These are phyloP conservation scores for Myanophis thanlyinensis DNA, from an alignment of 2,113 vertebrate genomes.

Conservation along the genomic window DNA sequence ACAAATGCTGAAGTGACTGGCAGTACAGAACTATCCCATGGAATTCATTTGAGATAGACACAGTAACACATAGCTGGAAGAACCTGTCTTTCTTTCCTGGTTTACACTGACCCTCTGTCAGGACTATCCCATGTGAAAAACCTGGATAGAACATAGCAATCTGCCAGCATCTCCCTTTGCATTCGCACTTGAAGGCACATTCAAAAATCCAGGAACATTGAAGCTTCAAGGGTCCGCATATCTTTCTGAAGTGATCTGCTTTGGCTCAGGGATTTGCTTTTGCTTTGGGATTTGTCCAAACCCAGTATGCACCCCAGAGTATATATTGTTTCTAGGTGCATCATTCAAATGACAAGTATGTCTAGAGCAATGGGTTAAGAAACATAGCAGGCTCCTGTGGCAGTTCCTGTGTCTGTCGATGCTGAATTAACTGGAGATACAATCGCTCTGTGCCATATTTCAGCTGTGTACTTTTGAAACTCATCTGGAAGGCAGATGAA, in stretches of 20 bases:
- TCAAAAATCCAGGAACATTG: not conserved
- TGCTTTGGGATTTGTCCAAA: not conserved
- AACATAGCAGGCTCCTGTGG: slow-evolving; percentile 63
- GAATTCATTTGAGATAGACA: not conserved
- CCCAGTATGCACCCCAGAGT: not conserved
- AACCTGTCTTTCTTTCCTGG: not conserved
- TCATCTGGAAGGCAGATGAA: slow-evolving; percentile 66
- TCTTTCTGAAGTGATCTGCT: not conserved
- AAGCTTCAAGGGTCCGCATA: not conserved
- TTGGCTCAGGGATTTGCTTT: not conserved
- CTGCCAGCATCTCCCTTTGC: not conserved
- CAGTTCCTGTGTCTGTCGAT: slow-evolving; percentile 65
- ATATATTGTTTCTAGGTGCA: not conserved
- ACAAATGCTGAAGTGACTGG: not conserved
- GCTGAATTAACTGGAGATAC: slow-evolving; percentile 65
- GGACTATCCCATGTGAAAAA: not conserved
- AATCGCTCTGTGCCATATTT: slow-evolving; percentile 61
- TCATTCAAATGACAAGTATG: slow-evolving; percentile 22
- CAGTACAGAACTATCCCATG: not conserved
- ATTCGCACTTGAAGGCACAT: not conserved
- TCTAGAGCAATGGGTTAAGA: slow-evolving; percentile 54
- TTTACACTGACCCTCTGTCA: not conserved
- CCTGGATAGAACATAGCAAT: not conserved
- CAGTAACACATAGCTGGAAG: not conserved
- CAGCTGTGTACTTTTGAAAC: slow-evolving; percentile 50